Evolutionary conservation across 2,113 vertebrate species (phyloP).

Genomic region (Myxocyprinus asiaticus): DNA sequence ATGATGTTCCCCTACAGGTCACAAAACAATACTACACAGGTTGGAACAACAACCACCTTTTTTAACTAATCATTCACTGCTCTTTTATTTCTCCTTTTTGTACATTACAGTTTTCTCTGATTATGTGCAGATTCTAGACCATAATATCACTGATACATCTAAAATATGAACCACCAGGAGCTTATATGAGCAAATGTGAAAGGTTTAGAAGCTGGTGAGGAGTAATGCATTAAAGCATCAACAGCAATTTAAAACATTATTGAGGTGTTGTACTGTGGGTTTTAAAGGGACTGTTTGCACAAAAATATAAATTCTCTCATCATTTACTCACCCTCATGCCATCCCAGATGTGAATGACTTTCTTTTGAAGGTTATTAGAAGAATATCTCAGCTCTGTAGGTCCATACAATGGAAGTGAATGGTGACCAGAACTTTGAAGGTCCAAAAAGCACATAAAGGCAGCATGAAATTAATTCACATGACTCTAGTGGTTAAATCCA

Average conservation of each 20-base stretch:
- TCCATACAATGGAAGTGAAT: too few relatives aligned
- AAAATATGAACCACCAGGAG: not conserved
- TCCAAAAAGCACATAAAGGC: too few relatives aligned
- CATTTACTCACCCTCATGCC: too few relatives aligned
- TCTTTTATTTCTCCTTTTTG: not conserved
- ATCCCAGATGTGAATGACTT: too few relatives aligned
- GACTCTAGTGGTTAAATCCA: too few relatives aligned
- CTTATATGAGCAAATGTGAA: not conserved
- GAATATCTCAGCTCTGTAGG: too few relatives aligned
- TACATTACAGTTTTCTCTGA: not conserved
- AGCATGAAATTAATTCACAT: too few relatives aligned
- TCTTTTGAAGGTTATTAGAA: too few relatives aligned
- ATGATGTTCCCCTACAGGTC: constrained; percentile 11
- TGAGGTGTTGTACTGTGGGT: too few relatives aligned
- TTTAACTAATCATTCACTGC: not conserved
- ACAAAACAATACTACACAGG: not conserved
- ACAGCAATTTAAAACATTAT: not conserved
- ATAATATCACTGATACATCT: constrained; percentile 20
- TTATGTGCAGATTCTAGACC: not conserved
- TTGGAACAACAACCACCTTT: not conserved
- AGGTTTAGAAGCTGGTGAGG: not conserved
- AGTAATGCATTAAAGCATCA: not conserved
- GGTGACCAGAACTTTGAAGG: too few relatives aligned
- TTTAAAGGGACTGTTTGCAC: too few relatives aligned
- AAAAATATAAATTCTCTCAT: too few relatives aligned